These are phyloP conservation scores for Calameuta filiformis DNA, from an alignment of 2,888 invertebrate genomes.

Conservation along the genomic window DNA sequence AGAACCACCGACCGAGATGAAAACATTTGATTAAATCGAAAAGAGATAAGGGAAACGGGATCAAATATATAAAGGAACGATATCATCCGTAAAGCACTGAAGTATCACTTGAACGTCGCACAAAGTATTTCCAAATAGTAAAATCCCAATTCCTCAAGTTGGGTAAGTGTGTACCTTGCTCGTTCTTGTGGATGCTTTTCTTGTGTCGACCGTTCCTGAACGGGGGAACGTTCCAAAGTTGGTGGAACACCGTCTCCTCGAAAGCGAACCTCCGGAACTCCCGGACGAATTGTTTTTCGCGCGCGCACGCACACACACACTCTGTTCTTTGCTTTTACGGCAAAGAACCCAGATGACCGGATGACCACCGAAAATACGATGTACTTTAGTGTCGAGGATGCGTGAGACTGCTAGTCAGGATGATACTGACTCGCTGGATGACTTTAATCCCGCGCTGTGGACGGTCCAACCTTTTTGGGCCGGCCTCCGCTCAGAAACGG, in stretches of 20 bases:
- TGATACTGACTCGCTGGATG: neutral
- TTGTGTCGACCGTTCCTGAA: slow-evolving; percentile 56
- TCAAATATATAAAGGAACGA: neutral
- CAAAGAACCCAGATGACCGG: slow-evolving; percentile 2
- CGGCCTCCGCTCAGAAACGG: slow-evolving; percentile 63
- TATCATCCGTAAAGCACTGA: neutral
- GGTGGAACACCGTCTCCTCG: slow-evolving; percentile 43
- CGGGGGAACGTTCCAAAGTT: slow-evolving; percentile 36
- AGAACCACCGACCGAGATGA: neutral
- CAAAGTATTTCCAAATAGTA: neutral
- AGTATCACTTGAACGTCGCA: neutral
- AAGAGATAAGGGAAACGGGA: neutral
- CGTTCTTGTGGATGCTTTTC: neutral
- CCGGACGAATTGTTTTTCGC: slow-evolving; percentile 38
- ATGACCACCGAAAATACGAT: neutral
- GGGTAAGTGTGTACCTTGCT: slow-evolving; percentile 1
- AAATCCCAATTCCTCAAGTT: neutral
- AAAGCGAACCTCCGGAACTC: slow-evolving; percentile 33
- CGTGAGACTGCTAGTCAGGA: neutral
- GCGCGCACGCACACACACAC: slow-evolving; percentile 27
- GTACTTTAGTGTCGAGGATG: neutral
- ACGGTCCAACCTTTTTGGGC: slow-evolving; percentile 61
- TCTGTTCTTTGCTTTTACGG: slow-evolving; percentile 10
- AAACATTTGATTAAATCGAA: neutral
- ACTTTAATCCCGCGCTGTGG: slow-evolving; percentile 49